Conservation (phyloP, 2,113 vertebrate genomes). For the Mesoclemmys tuberculata region DNA sequence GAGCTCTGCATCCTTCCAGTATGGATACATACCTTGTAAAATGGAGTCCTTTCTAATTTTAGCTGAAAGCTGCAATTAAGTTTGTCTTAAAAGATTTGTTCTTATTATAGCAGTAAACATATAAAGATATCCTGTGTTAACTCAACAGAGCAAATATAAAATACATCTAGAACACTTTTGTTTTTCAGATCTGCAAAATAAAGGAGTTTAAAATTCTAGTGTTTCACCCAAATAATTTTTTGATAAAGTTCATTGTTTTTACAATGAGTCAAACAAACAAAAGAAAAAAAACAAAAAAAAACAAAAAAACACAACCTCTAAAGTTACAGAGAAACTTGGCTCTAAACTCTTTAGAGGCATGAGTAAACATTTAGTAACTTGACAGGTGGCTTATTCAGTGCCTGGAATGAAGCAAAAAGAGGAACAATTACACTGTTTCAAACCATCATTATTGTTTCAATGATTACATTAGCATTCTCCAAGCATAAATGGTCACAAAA, state of each 20-base stretch:
- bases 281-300: too few relatives aligned
- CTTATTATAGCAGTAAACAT: too few relatives aligned
- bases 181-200: conserved; percentile 21
- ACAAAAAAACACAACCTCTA: background rate
- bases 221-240: conserved; percentile 5
- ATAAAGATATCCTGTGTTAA: conserved; percentile 9
- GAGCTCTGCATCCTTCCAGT: too few relatives aligned
- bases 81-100: background rate
- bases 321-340: background rate
- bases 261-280: conserved; percentile 28
- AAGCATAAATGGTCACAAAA: conserved; percentile 55
- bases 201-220: conserved; percentile 42
- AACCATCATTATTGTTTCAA: conserved; percentile 46
- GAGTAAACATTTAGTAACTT: background rate
- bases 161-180: background rate
- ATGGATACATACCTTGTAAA: background rate
- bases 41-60: background rate
- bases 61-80: background rate
- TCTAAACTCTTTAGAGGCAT: background rate
- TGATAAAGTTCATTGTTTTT: conserved; percentile 47
- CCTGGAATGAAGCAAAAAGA: conserved; percentile 47
- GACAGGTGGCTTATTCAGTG: conserved; percentile 13
- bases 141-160: conserved; percentile 17
- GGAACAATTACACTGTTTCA: conserved; percentile 59
- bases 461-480: conserved; percentile 66